These are phyloP conservation scores for Indri indri DNA, from an alignment of 2,113 vertebrate species.

Conservation along the genomic window DNA sequence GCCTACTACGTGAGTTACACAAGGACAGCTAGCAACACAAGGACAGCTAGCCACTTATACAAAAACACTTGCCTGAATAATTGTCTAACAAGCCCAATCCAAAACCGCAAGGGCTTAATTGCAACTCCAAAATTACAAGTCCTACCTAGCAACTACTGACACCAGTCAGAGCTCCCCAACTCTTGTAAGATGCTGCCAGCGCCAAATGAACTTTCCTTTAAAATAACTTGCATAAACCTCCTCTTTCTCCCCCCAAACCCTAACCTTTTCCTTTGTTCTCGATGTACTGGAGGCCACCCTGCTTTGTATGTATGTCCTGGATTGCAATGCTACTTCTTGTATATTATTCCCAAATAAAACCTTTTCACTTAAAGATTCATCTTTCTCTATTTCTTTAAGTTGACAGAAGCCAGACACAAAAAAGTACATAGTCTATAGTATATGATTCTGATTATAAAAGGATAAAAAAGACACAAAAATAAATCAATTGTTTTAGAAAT, in stretches of 20 bases:
- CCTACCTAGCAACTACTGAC: background rate
- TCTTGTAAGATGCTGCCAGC: too few species aligned
- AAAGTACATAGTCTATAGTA: background rate
- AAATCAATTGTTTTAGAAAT: background rate
- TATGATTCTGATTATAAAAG: background rate
- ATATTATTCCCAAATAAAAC: background rate
- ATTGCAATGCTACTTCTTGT: background rate
- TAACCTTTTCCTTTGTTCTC: background rate
- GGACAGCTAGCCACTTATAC: background rate
- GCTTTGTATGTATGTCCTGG: too few species aligned
- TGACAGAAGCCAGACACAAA: background rate
- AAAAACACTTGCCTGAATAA: background rate
- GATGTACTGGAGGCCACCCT: background rate
- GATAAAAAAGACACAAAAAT: background rate
- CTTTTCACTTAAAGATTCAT: background rate
- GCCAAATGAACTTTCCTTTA: background rate
- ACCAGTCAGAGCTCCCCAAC: background rate
- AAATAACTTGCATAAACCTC: background rate
- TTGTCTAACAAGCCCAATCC: background rate
- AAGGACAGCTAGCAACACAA: background rate
- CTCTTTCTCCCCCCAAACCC: background rate
- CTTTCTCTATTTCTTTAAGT: background rate
- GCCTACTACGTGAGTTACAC: background rate
- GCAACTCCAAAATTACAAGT: background rate
- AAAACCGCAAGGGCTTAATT: background rate